These are phyloP conservation scores for Lasioglossum vierecki DNA, from an alignment of 2,888 invertebrate genomes.

Conservation along the genomic window DNA sequence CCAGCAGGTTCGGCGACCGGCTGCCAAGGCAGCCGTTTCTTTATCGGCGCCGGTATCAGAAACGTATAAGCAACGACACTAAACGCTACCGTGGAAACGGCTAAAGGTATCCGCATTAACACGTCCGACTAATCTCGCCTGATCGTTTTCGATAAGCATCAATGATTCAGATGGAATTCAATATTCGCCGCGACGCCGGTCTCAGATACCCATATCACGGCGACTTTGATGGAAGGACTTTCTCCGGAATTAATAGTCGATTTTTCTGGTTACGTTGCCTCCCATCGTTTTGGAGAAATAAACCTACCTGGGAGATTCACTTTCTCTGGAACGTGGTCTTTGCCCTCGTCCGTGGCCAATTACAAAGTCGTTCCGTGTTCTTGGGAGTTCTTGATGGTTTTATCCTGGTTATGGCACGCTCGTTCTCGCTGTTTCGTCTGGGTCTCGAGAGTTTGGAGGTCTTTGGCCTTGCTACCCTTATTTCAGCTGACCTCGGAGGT, in stretches of 20 bases:
- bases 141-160: background rate
- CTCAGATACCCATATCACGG: background rate
- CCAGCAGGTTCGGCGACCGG: slow-evolving; percentile 1
- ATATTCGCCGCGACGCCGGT: background rate
- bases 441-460: background rate
- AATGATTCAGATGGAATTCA: background rate
- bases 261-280: background rate
- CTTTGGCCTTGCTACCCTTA: background rate
- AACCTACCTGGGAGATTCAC: background rate
- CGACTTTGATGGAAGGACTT: background rate
- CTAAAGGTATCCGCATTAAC: slow-evolving; percentile 10
- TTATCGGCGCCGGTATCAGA: slow-evolving; percentile 4
- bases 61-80: slow-evolving; percentile 1
- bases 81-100: background rate
- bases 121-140: background rate
- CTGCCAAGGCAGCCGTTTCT: background rate
- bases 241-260: background rate
- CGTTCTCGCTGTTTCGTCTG: background rate
- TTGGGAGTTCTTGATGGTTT: slow-evolving; percentile 20
- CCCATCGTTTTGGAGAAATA: background rate
- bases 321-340: background rate
- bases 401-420: slow-evolving; percentile 11
- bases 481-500: background rate
- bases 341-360: slow-evolving; percentile 24
- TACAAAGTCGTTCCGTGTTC: slow-evolving; percentile 44